phyloP scores from a whole-genome alignment of 1,140 invertebrate genomes.

The Macrobrachium rosenbergii region DNA sequence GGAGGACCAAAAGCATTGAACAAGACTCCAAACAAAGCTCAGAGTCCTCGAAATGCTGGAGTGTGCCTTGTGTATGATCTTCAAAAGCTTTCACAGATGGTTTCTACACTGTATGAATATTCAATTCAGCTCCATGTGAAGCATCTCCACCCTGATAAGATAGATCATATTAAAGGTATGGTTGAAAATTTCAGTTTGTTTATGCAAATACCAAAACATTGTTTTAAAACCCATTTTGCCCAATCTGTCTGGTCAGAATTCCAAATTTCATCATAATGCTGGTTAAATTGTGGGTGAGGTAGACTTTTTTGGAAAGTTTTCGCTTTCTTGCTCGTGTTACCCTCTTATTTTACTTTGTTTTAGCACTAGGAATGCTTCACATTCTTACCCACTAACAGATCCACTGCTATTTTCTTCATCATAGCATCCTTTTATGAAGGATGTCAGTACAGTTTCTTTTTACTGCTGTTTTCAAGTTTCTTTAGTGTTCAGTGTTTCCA shows the following conservation, averaged over 20 bases:
- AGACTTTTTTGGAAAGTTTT: too few species aligned
- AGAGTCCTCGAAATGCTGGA: constrained; percentile 14
- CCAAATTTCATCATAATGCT: too few species aligned
- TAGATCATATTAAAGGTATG: constrained; percentile 33
- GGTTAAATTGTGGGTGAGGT: too few species aligned
- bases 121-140: constrained; percentile 17
- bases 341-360: background rate
- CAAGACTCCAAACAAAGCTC: too few species aligned
- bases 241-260: too few species aligned
- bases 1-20: too few species aligned
- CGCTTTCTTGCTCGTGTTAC: too few species aligned
- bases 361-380: background rate
- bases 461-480: too few species aligned
- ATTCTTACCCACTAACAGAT: background rate
- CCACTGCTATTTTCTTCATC: background rate
- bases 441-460: too few species aligned
- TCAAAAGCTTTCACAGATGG: constrained; percentile 1
- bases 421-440: background rate
- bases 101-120: constrained; percentile 17
- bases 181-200: background rate
- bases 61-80: constrained; percentile 40
- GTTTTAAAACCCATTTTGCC: too few species aligned
- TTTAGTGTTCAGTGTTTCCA: too few species aligned
- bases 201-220: background rate
- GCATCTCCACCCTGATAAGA: constrained; percentile 32